Evolutionary conservation across 2,888 invertebrate species (phyloP), one percentile per base, ranked within the genome.

Genomic region (Agrilus biguttatus): DNA sequence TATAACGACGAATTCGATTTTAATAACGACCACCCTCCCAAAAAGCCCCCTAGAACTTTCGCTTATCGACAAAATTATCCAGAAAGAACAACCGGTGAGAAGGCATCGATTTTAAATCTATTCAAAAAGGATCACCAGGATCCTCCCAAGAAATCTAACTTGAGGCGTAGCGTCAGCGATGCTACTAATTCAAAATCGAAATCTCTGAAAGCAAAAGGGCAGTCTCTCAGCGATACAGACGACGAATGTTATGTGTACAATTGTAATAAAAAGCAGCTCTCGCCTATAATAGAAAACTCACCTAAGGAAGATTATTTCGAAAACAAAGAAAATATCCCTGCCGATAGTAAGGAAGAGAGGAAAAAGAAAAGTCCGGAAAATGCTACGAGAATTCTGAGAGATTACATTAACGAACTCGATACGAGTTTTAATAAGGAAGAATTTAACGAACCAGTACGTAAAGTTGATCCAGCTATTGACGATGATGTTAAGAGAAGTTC

Each of bases 201-300:
- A 48, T 43, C 50, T n/a, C 43, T 51, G 32, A 48, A 45, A n/a
- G 43, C 45, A 38, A 46, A 49, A 44, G 49, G 37, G 19, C 66
- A 70, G 58, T 67, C 70, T 5, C 65, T 71, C 37, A 67, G 76
- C 43, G 75, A 75, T 38, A 76, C 74, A 58, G 75, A 77, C 59
- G 73, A 73, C 51, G 77, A 78, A 53, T 74, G 75, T 51, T 42
- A 52, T 39, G 37, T 37, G 33, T 35, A 47, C 33, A 48, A 47
- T 40, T 41, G 14, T 23, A 45, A 41, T 21, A 80, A 81, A 56
- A 70, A 77, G 44, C 85, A 83, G 56, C 60, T 87, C 14, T 83
- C 84, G 8, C 86, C 86, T 1, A 86, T 87, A 40, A 84, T 85
- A 49, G 86, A 86, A 65, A 78, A 78, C 48, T 74, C 80, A 10